Evolutionary conservation across 1,140 invertebrate species (phyloP).

Genomic region (Pseudomyrmex pallidus): DNA sequence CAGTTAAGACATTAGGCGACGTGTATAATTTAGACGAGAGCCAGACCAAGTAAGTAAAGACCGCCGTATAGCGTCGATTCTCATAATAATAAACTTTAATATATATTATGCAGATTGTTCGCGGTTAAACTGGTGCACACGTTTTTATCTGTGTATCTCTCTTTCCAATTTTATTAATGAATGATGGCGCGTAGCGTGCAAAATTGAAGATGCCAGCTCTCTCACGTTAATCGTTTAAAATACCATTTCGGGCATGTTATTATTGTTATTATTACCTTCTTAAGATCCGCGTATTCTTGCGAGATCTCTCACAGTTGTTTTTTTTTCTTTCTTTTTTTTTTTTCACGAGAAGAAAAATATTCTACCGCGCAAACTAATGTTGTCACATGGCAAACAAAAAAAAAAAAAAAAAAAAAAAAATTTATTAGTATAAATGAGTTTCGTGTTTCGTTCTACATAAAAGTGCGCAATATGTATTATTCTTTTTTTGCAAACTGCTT

Average conservation of each 20-base stretch:
- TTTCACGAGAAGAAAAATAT: neutral
- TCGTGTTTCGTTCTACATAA: neutral
- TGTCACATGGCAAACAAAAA: neutral
- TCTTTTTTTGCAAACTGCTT: slow-evolving; percentile 5
- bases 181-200: slow-evolving; percentile 49
- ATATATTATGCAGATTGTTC: slow-evolving; percentile 81
- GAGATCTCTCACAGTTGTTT: neutral
- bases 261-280: slow-evolving; percentile 39
- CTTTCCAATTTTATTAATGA: slow-evolving; percentile 62
- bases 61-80: slow-evolving; percentile 69
- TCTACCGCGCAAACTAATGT: neutral
- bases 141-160: slow-evolving; percentile 65
- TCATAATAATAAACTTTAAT: slow-evolving; percentile 83
- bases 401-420: neutral
- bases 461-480: neutral
- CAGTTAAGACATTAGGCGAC: slow-evolving; percentile 85
- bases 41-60: slow-evolving; percentile 80
- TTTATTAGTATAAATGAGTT: too few relatives aligned
- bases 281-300: slow-evolving; percentile 18
- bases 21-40: slow-evolving; percentile 83
- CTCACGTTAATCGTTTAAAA: slow-evolving; percentile 40
- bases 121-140: slow-evolving; percentile 60
- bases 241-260: slow-evolving; percentile 31
- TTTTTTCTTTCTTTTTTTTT: too few relatives aligned
- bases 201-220: slow-evolving; percentile 47